Conservation (phyloP, 2,797 vertebrate species). For the Phaenicophaeus curvirostris region DNA sequence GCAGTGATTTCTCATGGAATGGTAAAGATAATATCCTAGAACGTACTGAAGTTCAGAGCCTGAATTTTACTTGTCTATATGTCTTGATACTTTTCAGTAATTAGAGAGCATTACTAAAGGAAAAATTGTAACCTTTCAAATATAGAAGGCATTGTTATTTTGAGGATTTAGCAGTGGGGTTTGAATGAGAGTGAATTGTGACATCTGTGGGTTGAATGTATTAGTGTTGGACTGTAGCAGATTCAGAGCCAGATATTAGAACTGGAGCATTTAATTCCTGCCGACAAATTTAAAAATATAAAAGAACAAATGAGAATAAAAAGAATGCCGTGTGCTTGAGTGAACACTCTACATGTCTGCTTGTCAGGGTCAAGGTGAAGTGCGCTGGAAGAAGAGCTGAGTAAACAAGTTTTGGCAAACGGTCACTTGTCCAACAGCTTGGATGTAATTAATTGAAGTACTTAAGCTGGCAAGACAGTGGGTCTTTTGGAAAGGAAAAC, state of each 20-base stretch:
- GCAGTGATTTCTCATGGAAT: background rate
- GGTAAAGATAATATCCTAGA: background rate
- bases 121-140: background rate
- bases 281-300: background rate
- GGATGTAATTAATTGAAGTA: too few relatives aligned
- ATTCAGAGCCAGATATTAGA: background rate
- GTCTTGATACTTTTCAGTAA: background rate
- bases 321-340: accelerated
- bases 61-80: background rate
- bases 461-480: background rate
- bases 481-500: background rate
- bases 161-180: background rate
- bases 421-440: too few relatives aligned
- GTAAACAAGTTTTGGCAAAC: too few relatives aligned
- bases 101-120: background rate
- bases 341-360: too few relatives aligned
- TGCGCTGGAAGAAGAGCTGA: too few relatives aligned
- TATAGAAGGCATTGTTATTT: background rate
- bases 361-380: too few relatives aligned
- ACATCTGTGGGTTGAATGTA: background rate
- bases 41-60: background rate
- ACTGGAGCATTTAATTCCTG: background rate
- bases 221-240: background rate
- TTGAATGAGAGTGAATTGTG: background rate
- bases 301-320: background rate